Percentiles rank a stretch among this genome's conserved stretches.
Evolutionary conservation across 1,140 invertebrate genomes (phyloP).

Genomic region (Lithobius niger): DNA sequence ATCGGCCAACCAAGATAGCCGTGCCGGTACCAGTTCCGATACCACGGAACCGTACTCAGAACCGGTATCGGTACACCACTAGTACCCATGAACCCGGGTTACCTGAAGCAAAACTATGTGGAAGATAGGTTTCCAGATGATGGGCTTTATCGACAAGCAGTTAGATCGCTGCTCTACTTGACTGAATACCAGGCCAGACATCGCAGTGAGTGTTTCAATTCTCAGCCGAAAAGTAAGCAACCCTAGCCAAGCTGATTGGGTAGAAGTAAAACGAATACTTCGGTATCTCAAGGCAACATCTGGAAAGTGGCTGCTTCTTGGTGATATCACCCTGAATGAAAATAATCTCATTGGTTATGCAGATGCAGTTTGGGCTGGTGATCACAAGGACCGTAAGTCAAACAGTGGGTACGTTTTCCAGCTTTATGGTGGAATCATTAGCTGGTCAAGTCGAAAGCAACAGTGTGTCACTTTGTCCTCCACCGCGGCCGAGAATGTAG

Average conservation of each 20-base stretch:
- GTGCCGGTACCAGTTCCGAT: no score
- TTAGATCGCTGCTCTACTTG: no score
- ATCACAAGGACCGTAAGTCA: conserved; percentile 22
- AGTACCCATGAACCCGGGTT: no score
- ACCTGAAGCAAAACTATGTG: no score
- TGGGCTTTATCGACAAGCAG: no score
- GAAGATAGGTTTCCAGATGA: no score
- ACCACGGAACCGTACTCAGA: no score
- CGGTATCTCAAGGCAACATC: neutral
- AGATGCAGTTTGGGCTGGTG: neutral
- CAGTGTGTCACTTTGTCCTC: conserved; percentile 23
- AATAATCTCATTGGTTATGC: neutral
- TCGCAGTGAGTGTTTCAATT: neutral
- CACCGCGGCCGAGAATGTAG: conserved; percentile 29
- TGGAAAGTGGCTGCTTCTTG: no score
- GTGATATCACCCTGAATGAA: no score
- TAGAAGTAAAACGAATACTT: neutral
- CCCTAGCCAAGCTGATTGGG: neutral
- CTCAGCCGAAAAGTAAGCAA: neutral
- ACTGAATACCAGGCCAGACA: neutral
- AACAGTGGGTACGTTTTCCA: conserved; percentile 29
- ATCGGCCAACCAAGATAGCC: no score
- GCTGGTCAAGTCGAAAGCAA: conserved; percentile 25
- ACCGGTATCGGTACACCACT: no score
- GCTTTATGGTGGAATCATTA: conserved; percentile 20